Base-by-base conservation (phyloP, 2,888 invertebrate genomes). In the Nymphalis c-album region DNA sequence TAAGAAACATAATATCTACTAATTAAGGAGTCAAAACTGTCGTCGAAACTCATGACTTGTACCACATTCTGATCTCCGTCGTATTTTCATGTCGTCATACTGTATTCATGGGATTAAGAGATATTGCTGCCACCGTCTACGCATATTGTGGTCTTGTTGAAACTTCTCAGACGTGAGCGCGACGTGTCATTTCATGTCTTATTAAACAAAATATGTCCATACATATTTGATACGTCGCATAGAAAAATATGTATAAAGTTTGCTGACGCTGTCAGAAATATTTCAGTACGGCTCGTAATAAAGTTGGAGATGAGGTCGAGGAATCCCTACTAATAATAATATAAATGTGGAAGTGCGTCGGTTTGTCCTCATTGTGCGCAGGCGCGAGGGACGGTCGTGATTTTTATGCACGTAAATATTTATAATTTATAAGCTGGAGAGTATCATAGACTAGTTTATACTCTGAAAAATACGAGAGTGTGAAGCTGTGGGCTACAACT, bases 71-170 rank as follows among this genome's bases (percentile, higher is more conserved):
- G 13, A 40, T 13, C 40, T 7, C n/a, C n/a, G 18, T 50, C 35
- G 45, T 69, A 60, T 64, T 65, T 65, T 57, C 60, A 40, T 77
- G 75, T 80, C 80, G 85, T 83, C 84, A 87, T 87, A 84, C 80
- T 79, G 80, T 87, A 87, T 88, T 87, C 87, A 87, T 86, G 75
- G 85, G 84, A 83, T 85, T 85, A 83, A 84, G 85, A 84, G 83
- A 84, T 85, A 83, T 82, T 81, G 81, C 83, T 78, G 80, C 78
- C 81, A 13, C 10, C 35, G 78, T 60, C 60, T 63, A 64, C 68
- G 63, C 64, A 50, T 58, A 60, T 65, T 61, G 68, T 62, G 68
- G 60, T 47, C 35, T 40, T 48, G 53, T 61, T 64, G 31, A 55
- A 64, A 67, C 61, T 67, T 67, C 60, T 66, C 63, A 59, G 20